Conservation (phyloP, 2,797 vertebrate species). For the Mormyrus hasselquistii region DNA sequence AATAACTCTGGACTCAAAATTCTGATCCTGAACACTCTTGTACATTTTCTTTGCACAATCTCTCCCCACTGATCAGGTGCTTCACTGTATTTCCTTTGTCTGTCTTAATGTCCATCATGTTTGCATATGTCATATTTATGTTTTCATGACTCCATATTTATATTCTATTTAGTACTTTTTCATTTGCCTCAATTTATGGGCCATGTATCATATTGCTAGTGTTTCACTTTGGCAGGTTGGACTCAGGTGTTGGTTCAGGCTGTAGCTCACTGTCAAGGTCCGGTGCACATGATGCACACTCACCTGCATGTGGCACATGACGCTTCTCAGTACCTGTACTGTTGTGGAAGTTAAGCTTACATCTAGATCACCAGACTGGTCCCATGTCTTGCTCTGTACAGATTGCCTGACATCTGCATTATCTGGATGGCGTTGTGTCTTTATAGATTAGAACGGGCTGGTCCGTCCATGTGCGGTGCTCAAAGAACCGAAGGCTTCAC, state of each 20-base stretch:
- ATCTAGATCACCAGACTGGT: background rate
- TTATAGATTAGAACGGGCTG: background rate
- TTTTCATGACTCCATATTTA: background rate
- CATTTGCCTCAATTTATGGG: background rate
- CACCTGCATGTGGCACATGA: background rate
- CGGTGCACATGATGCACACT: background rate
- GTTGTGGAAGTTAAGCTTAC: background rate
- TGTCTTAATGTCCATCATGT: background rate
- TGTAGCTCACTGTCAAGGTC: background rate
- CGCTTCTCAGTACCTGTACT: background rate
- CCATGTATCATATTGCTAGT: background rate
- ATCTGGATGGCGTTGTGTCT: background rate
- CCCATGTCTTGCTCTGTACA: background rate
- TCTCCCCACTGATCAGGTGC: background rate
- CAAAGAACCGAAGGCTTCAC: background rate
- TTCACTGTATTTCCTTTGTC: background rate
- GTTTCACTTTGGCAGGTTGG: background rate
- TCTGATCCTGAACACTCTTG: background rate
- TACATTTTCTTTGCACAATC: background rate
- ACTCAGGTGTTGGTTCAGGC: background rate
- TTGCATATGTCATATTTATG: background rate
- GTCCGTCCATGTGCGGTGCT: background rate
- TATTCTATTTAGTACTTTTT: background rate
- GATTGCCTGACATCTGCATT: background rate
- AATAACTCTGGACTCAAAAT: background rate